Base-by-base conservation (phyloP, 2,113 vertebrate species). In the Hippocampus guttulatus region DNA sequence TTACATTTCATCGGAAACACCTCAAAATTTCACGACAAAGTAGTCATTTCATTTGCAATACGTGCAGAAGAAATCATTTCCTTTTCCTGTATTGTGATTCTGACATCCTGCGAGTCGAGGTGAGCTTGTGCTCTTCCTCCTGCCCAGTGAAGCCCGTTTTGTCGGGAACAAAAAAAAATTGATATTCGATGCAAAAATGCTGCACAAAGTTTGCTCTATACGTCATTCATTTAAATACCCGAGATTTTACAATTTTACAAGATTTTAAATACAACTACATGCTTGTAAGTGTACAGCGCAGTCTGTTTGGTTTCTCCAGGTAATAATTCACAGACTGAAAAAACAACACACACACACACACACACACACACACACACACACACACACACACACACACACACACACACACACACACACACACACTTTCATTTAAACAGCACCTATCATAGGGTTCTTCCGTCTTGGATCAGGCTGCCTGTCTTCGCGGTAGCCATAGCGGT, bases 361-460 rank as follows among this genome's bases (percentile, higher is more conserved):
- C 20, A 47, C 2, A 23, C 45, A 4, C 20, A 30, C n/a, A n/a
- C 20, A 8, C 20, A 47, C 2, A 23, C 45, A 4, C 20, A 38
- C 3, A 55, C n/a, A 57, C 54, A n/a, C 15, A 5, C 20, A 38
- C 3, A 55, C n/a, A 57, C 54, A n/a, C 15, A 5, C 20, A 47
- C 30, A 38, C 3, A 55, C n/a, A 57, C 54, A n/a, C 15, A 5
- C 20, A 47, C n/a, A n/a, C 20, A 8, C 20, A 47, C 2, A 23
- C 45, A 4, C 20, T 65, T 21, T n/a, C 20, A 10, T 8, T 84
- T 92, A 98, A 82, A 98, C 95, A 0, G 95, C 95, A 43, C 93
- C 95, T 5, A 97, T 96, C 92, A 95, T 79, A 20, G 94, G 85
- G 79, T 94, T 95, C 89, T 97, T 98, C 84, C 93, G 93, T 76